Conservation (phyloP, 1,140 invertebrate genomes). For the silkworm (Bombyx mori) region DNA sequence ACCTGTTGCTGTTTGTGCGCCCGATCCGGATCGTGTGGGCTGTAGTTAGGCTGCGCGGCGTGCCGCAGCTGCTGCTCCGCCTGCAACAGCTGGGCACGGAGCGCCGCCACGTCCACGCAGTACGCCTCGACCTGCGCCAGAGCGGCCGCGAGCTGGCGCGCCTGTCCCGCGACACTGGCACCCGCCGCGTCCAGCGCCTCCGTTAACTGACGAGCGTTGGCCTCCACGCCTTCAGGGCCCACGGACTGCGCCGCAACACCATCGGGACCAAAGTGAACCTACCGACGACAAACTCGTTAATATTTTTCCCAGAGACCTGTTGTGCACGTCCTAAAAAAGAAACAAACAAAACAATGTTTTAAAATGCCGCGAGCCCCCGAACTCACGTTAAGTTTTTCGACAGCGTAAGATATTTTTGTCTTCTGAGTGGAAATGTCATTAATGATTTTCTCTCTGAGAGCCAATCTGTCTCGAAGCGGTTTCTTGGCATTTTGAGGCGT, state of each 20-base stretch:
- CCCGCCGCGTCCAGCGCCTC: slow-evolving; percentile 79
- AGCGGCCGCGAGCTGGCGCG: slow-evolving; percentile 81
- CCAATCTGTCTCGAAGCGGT: slow-evolving; percentile 87
- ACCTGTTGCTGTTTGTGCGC: slow-evolving; percentile 92
- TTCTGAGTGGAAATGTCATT: slow-evolving; percentile 91
- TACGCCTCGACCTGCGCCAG: slow-evolving; percentile 89
- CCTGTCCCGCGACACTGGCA: slow-evolving; percentile 78
- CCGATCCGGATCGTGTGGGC: slow-evolving; percentile 86
- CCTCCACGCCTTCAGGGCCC: slow-evolving; percentile 82
- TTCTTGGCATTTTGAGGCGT: slow-evolving; percentile 87
- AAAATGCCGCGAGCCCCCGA: not conserved
- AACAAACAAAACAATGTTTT: not conserved
- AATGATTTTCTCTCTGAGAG: slow-evolving; percentile 87
- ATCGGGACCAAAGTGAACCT: slow-evolving; percentile 90
- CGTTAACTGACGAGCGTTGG: slow-evolving; percentile 79
- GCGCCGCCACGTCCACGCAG: slow-evolving; percentile 88
- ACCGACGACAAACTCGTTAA: slow-evolving; percentile 7
- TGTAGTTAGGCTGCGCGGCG: slow-evolving; percentile 84
- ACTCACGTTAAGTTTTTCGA: slow-evolving; percentile 90
- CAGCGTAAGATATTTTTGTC: slow-evolving; percentile 91
- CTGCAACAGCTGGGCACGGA: slow-evolving; percentile 86
- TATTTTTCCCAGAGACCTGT: not conserved
- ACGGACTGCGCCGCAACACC: slow-evolving; percentile 71
- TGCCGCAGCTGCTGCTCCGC: slow-evolving; percentile 89
- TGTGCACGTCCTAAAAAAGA: too few relatives aligned